A percentile compares a stretch with the other conserved stretches of the same genome.
Evolutionary conservation across 1,140 invertebrate species (phyloP).

Genomic region (Anastrepha obliqua): DNA sequence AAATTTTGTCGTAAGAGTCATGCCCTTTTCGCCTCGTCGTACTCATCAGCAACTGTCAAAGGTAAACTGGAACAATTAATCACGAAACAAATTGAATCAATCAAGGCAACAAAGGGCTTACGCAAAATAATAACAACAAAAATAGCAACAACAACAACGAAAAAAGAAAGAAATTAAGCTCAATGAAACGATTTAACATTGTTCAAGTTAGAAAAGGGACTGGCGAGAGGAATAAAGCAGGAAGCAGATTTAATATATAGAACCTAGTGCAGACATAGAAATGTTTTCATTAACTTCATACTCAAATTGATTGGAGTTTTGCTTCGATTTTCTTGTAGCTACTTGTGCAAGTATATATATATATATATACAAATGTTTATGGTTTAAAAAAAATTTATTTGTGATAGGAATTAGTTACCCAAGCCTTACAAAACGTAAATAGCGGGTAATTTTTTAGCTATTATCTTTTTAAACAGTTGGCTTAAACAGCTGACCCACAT

Average conservation of each 20-base stretch:
- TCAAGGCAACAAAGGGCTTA: slow-evolving; percentile 37
- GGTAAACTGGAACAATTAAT: slow-evolving; percentile 43
- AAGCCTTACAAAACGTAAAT: too few relatives aligned
- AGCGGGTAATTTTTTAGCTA: too few relatives aligned
- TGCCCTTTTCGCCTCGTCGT: not conserved
- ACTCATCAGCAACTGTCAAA: not conserved
- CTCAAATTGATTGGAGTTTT: not conserved
- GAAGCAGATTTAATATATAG: not conserved
- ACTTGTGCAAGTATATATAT: too few relatives aligned
- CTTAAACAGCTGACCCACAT: too few relatives aligned
- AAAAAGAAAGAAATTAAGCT: not conserved
- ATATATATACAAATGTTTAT: too few relatives aligned
- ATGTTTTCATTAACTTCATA: not conserved
- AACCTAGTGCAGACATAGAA: too few relatives aligned
- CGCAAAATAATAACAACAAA: not conserved
- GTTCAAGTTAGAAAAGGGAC: not conserved
- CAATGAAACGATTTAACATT: not conserved
- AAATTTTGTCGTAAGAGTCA: not conserved
- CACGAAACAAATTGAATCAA: slow-evolving; percentile 49
- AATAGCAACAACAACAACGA: not conserved
- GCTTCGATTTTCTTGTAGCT: too few relatives aligned
- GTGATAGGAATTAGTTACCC: too few relatives aligned
- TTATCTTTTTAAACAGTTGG: too few relatives aligned
- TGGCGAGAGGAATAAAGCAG: not conserved
- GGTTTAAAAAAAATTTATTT: too few relatives aligned